Conservation (phyloP, 2,113 vertebrate species). For the Urocitellus parryii region DNA sequence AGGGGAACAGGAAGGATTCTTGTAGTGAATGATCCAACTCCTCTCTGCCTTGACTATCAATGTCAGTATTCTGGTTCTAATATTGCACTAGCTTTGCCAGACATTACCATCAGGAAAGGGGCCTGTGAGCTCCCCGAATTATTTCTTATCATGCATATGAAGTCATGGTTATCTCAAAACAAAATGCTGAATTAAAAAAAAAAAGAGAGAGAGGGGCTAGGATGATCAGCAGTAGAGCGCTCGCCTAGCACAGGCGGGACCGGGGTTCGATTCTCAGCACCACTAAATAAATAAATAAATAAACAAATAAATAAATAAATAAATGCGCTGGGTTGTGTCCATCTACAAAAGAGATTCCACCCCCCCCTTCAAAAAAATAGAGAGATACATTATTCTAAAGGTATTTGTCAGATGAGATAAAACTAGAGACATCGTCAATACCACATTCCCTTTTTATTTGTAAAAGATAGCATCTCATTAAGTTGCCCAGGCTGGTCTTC, state of each 20-base stretch:
- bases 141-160: background rate
- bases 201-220: background rate
- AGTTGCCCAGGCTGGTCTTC: no score
- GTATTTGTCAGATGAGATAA: background rate
- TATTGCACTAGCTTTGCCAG: background rate
- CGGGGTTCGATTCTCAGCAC: no score
- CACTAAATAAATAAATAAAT: no score
- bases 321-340: no score
- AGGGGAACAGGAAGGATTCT: background rate
- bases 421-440: background rate
- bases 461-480: no score
- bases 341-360: no score
- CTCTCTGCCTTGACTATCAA: background rate
- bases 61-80: background rate
- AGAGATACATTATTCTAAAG: background rate
- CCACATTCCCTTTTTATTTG: no score
- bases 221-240: no score
- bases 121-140: background rate
- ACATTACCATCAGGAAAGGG: background rate
- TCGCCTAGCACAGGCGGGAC: no score
- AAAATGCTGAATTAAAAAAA: background rate
- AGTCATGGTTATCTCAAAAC: background rate
- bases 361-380: background rate
- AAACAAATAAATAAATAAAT: no score
- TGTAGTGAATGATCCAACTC: background rate